Percentiles rank a stretch among this genome's conserved stretches.
Evolutionary conservation across 2,113 vertebrate species (phyloP).

Genomic region (Lipotes vexillifer): DNA sequence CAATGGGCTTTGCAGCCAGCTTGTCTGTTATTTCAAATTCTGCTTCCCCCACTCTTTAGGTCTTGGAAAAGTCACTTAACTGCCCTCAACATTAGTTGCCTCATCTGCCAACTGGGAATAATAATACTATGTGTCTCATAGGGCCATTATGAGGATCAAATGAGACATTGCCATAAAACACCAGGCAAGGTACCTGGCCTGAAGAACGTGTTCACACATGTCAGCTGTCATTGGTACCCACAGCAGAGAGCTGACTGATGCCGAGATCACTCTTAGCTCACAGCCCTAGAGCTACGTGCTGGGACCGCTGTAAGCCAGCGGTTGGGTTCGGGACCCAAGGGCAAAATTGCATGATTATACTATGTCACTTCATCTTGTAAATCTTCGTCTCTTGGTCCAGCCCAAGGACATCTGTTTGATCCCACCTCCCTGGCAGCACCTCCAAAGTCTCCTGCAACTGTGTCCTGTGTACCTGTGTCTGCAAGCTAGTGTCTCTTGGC

Average conservation of each 20-base stretch:
- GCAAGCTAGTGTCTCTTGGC: not conserved
- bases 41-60: not conserved
- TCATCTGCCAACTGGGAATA: not conserved
- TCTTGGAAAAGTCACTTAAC: not conserved
- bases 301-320: not conserved
- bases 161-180: not conserved
- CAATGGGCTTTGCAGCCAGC: not conserved
- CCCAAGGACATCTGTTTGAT: not conserved
- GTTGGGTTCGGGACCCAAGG: not conserved
- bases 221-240: not conserved
- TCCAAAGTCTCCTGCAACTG: not conserved
- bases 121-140: not conserved
- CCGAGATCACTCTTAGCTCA: not conserved
- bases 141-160: not conserved
- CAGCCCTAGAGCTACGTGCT: not conserved
- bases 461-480: not conserved
- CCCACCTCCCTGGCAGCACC: not conserved
- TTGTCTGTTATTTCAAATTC: not conserved
- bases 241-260: not conserved
- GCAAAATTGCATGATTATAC: not conserved
- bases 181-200: too few species aligned
- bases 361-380: not conserved
- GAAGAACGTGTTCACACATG: accelerated
- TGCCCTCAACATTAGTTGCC: not conserved
- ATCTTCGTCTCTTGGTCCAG: not conserved